Conservation (phyloP, 2,888 invertebrate genomes). For the Apocheima hispidaria region DNA sequence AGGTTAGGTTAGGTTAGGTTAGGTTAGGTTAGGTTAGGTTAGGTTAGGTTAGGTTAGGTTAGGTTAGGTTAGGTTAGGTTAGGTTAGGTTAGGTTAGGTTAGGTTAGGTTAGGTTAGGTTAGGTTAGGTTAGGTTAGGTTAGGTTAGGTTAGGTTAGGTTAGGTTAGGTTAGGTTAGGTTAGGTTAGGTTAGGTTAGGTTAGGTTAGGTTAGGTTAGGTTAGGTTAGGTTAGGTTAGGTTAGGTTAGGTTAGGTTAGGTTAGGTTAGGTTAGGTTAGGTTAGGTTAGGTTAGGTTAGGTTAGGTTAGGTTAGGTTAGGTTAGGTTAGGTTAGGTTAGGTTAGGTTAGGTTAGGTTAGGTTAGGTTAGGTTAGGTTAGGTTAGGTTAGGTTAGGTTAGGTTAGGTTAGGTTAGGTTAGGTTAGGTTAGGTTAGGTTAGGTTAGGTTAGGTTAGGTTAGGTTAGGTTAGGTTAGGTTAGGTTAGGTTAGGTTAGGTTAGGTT, state of each 20-base stretch:
- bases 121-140: slow-evolving; percentile 30
- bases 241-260: slow-evolving; percentile 39
- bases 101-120: slow-evolving; percentile 16
- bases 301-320: neutral
- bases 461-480: neutral
- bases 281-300: slow-evolving; percentile 25
- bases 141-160: slow-evolving; percentile 43
- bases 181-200: slow-evolving; percentile 33
- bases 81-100: too few relatives aligned
- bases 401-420: slow-evolving; percentile 24
- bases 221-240: slow-evolving; percentile 42
- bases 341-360: neutral
- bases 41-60: too few relatives aligned
- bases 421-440: slow-evolving; percentile 23
- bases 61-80: too few relatives aligned
- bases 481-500: neutral
- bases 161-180: slow-evolving; percentile 41
- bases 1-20: too few relatives aligned
- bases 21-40: too few relatives aligned
- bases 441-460: neutral
- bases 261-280: slow-evolving; percentile 40
- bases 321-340: neutral
- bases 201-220: slow-evolving; percentile 35
- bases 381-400: slow-evolving; percentile 21
- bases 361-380: neutral